Conservation (phyloP, 2,888 invertebrate species). For the Hymenopus coronatus region DNA sequence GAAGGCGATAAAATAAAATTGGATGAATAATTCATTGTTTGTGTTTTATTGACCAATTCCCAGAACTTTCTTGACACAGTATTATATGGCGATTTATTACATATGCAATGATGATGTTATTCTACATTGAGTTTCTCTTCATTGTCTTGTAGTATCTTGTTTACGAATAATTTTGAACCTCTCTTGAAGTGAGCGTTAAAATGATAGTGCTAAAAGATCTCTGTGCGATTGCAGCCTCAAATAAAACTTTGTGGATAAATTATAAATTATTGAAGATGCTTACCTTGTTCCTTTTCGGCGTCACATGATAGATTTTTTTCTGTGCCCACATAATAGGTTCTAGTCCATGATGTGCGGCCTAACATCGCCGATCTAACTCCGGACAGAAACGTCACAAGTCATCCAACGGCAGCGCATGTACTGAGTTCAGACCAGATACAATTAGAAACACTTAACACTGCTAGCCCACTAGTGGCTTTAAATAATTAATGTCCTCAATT, state of each 20-base stretch:
- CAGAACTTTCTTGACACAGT: too few species aligned
- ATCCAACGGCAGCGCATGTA: not conserved
- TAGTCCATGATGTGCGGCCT: not conserved
- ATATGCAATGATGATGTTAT: too few species aligned
- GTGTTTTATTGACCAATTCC: too few species aligned
- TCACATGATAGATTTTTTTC: constrained; percentile 24
- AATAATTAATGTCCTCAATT: not conserved
- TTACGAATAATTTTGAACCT: too few species aligned
- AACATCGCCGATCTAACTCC: not conserved
- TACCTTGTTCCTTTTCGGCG: constrained; percentile 24
- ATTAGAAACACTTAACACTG: not conserved
- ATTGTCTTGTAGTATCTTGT: too few species aligned
- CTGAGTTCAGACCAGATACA: not conserved
- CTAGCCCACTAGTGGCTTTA: not conserved
- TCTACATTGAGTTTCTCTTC: too few species aligned
- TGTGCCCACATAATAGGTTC: not conserved
- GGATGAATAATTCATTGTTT: too few species aligned
- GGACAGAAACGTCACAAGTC: not conserved
- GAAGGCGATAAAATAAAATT: too few species aligned
- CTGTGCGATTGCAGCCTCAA: too few species aligned
- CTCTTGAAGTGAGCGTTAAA: too few species aligned
- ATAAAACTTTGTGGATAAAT: not conserved
- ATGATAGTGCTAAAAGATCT: too few species aligned
- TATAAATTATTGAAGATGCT: not conserved
- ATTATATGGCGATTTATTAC: too few species aligned